Percentiles rank a stretch among this genome's conserved stretches.
Evolutionary conservation across 2,888 invertebrate species (phyloP).

Genomic region (Brenthis ino): DNA sequence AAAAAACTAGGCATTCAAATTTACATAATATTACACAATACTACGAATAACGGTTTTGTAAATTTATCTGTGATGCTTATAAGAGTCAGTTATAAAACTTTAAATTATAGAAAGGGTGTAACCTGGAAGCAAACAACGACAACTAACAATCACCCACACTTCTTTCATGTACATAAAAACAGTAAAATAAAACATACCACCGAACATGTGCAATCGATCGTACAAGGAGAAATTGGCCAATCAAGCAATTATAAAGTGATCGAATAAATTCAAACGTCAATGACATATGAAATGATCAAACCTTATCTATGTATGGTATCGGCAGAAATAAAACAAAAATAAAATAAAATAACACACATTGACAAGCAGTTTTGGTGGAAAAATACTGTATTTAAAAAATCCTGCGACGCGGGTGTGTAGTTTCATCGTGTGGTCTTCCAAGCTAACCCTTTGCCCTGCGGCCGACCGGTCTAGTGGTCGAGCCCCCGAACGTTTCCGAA

Average conservation of each 20-base stretch:
- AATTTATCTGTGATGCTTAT: conserved; percentile 78
- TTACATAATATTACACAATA: conserved; percentile 52
- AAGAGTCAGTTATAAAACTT: conserved; percentile 45
- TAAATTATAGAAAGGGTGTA: conserved; percentile 70
- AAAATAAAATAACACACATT: conserved; percentile 73
- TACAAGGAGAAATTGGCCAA: conserved; percentile 59
- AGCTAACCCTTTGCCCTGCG: conserved; percentile 77
- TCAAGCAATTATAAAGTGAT: conserved; percentile 66
- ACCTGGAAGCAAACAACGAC: conserved; percentile 81
- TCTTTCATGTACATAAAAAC: conserved; percentile 63
- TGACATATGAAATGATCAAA: conserved; percentile 61
- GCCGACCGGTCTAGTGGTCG: conserved; percentile 65
- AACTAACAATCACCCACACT: conserved; percentile 76
- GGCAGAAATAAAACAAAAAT: conserved; percentile 51
- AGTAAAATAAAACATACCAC: conserved; percentile 72
- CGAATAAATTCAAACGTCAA: conserved; percentile 57
- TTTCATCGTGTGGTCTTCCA: conserved; percentile 78
- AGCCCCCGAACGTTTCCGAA: conserved; percentile 72
- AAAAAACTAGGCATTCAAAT: conserved; percentile 62
- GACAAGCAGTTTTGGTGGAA: conserved; percentile 78
- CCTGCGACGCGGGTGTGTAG: conserved; percentile 80
- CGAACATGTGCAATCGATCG: conserved; percentile 67
- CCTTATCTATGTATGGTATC: conserved; percentile 45
- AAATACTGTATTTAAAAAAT: conserved; percentile 70
- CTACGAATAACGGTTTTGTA: conserved; percentile 61